Base-by-base conservation (phyloP, 2,797 vertebrate species). In the Protonibea diacanthus region DNA sequence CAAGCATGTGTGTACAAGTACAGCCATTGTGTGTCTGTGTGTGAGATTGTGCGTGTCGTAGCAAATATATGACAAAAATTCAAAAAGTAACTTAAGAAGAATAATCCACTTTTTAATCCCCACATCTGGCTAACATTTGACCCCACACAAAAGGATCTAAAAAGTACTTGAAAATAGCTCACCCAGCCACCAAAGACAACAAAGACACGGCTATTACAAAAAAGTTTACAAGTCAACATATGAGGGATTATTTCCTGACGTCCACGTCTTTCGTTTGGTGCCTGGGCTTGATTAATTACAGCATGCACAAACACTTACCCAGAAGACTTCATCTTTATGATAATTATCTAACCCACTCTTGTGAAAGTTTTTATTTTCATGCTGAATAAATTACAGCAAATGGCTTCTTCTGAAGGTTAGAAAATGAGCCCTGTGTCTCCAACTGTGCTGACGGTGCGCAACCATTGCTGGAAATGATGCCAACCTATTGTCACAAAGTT, bases 181-280 rank as follows among this genome's bases (percentile, higher is more conserved):
- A 66, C 20, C 23, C 40, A 18, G 38, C n/a, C 15, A n/a, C 49
- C 27, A 38, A 18, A 71, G 53, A 42, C 45, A 62, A 64, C 64
- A 78, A 44, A 72, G 48, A 18, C 27, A 20, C 21, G 17, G 12
- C n/a, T 38, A 48, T 23, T 45, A 44, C 27, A 52, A 38, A 68
- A 18, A 81, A 52, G 48, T 78, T 85, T 76, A 85, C 44, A 56
- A 40, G 53, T 33, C n/a, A 15, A 52, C 21, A 51, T 29, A 29
- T 47, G 17, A 45, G 15, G 51, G 11, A 51, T 55, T 71, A 45
- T 68, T 60, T 75, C 62, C 23, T 57, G 23, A 15, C n/a, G 52
- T 77, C 5, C 14, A 11, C n/a, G n/a, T 45, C 27, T 55, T 65
- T 40, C 15, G n/a, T 11, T 47, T 52, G 21, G 3, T 72, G 71